Evolutionary conservation across 1,140 invertebrate species (phyloP).

Genomic region (Rhyacophila brunnea): DNA sequence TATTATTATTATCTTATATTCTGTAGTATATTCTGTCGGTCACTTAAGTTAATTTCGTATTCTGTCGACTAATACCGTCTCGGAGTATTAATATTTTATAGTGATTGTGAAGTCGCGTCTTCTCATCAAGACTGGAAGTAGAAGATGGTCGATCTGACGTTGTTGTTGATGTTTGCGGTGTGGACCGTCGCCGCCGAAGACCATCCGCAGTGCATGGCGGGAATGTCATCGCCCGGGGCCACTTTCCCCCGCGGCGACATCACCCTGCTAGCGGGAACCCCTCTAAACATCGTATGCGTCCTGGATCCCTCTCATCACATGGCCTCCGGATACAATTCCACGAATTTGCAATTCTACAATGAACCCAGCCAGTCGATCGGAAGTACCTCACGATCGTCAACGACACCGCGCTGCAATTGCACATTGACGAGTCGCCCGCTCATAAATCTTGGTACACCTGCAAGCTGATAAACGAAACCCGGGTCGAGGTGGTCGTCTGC

Average conservation of each 20-base stretch:
- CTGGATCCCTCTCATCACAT: neutral
- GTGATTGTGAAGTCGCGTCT: too few species aligned
- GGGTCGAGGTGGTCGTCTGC: slow-evolving; percentile 30
- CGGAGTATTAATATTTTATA: too few species aligned
- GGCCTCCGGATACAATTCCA: slow-evolving; percentile 2
- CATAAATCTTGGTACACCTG: slow-evolving; percentile 27
- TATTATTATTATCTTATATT: too few species aligned
- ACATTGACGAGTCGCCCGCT: slow-evolving; percentile 1
- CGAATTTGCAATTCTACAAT: slow-evolving; percentile 20
- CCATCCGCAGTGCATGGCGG: neutral
- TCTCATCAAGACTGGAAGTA: too few species aligned
- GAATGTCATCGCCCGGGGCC: slow-evolving; percentile 9
- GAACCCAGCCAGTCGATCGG: slow-evolving; percentile 9
- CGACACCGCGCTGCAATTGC: slow-evolving; percentile 15
- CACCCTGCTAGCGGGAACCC: slow-evolving; percentile 9
- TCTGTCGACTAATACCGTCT: too few species aligned
- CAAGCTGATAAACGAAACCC: neutral
- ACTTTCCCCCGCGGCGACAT: slow-evolving; percentile 24
- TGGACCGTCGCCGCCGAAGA: neutral
- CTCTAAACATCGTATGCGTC: slow-evolving; percentile 19
- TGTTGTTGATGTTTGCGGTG: neutral
- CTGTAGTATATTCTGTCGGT: too few species aligned
- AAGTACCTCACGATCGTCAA: slow-evolving; percentile 11
- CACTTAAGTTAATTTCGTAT: too few species aligned
- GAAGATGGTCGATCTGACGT: neutral